phyloP scores from a whole-genome alignment of 2,797 vertebrate genomes.

The Danio jaintianensis region DNA sequence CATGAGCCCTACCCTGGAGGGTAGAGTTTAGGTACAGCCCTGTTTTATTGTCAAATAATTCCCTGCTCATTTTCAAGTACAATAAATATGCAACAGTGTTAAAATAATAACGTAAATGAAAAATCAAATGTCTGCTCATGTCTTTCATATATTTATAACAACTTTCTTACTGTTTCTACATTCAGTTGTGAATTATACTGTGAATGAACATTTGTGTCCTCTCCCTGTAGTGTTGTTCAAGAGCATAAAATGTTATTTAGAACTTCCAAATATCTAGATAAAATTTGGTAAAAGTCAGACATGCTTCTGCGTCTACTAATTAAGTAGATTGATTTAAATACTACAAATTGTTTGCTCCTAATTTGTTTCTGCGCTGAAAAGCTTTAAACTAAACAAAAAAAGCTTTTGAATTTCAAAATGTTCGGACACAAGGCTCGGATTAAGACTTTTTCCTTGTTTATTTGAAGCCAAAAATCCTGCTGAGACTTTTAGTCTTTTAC shows the following conservation, averaged over 20 bases:
- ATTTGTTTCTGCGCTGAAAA: background rate
- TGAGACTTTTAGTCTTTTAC: background rate
- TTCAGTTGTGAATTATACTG: background rate
- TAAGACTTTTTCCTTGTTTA: background rate
- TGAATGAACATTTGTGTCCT: background rate
- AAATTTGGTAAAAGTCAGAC: background rate
- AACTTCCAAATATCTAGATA: background rate
- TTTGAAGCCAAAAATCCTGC: background rate
- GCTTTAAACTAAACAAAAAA: constrained; percentile 4
- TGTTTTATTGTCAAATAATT: background rate
- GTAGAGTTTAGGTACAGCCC: background rate
- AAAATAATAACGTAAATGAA: background rate
- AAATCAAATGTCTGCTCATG: background rate
- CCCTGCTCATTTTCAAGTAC: background rate
- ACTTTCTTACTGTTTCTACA: background rate
- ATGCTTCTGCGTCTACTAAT: constrained; percentile 1
- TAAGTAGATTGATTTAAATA: constrained; percentile 2
- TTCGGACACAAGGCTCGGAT: background rate
- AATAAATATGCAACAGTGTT: background rate
- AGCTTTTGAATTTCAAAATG: background rate
- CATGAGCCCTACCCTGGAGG: background rate
- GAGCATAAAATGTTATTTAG: background rate
- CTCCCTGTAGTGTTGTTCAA: background rate
- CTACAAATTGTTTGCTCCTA: background rate
- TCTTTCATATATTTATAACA: constrained; percentile 2